These are phyloP conservation scores for Euplagia quadripunctaria DNA, from an alignment of 2,888 invertebrate genomes.

Conservation along the genomic window DNA sequence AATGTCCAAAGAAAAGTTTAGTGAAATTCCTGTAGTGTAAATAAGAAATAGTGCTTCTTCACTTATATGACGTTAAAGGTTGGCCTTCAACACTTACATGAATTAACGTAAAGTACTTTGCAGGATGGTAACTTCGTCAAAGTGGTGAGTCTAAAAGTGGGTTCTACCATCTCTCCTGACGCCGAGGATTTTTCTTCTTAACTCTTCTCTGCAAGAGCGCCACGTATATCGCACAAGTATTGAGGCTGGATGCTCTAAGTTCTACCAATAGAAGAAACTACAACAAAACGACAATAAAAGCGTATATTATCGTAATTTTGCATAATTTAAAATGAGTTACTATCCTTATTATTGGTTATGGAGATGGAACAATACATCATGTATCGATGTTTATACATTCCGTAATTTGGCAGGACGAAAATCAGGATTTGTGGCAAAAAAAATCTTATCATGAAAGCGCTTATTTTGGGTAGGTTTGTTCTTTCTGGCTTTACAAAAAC, in stretches of 20 bases:
- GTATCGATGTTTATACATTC: too few species aligned
- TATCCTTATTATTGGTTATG: too few species aligned
- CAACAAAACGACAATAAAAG: not conserved
- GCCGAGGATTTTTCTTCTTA: too few species aligned
- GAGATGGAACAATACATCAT: not conserved
- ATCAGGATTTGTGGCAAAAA: too few species aligned
- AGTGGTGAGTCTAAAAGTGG: not conserved
- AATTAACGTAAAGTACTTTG: not conserved
- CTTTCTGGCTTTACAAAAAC: too few species aligned
- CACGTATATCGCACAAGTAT: too few species aligned
- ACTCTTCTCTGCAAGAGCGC: not conserved
- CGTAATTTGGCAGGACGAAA: too few species aligned
- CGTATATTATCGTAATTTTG: too few species aligned
- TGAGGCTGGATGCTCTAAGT: too few species aligned
- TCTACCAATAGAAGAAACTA: not conserved
- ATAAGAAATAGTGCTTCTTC: not conserved
- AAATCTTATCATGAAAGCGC: too few species aligned
- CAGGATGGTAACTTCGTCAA: not conserved
- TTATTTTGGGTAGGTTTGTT: too few species aligned
- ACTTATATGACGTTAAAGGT: not conserved
- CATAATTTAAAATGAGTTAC: too few species aligned
- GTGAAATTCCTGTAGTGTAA: not conserved
- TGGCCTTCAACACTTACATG: not conserved
- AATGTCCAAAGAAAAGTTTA: slow-evolving; percentile 1
- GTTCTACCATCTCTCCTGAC: not conserved